These are phyloP conservation scores for Melieria omissa DNA, from an alignment of 2,888 invertebrate species.

Conservation along the genomic window DNA sequence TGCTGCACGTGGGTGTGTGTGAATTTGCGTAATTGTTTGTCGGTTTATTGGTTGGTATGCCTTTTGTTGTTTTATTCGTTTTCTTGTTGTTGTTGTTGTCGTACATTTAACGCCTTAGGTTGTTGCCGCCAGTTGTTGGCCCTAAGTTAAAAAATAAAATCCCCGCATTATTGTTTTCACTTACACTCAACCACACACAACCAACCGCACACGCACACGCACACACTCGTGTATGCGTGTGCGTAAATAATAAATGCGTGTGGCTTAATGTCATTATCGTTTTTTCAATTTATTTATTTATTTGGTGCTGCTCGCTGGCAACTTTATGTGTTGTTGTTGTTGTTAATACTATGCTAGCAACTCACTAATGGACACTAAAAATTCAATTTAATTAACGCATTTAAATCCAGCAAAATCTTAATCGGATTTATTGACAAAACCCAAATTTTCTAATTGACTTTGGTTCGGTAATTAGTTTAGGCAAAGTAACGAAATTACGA, in stretches of 20 bases:
- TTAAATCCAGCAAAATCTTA: background rate
- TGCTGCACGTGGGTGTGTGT: background rate
- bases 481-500: too few relatives aligned
- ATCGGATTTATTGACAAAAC: too few relatives aligned
- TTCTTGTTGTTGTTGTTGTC: too few relatives aligned
- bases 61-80: too few relatives aligned
- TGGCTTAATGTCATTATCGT: background rate
- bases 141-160: too few relatives aligned
- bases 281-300: background rate
- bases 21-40: background rate
- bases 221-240: background rate
- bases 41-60: background rate
- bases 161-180: background rate
- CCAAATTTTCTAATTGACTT: too few relatives aligned
- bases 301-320: background rate
- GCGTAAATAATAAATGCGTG: background rate
- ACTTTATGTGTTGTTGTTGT: too few relatives aligned
- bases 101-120: too few relatives aligned
- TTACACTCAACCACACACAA: background rate
- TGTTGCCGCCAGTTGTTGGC: too few relatives aligned
- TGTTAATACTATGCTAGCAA: too few relatives aligned
- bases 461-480: too few relatives aligned
- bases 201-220: background rate
- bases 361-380: background rate
- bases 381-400: constrained; percentile 16